These are phyloP conservation scores for Myotis pilosus DNA, from an alignment of 2,797 vertebrate species.

Conservation along the genomic window DNA sequence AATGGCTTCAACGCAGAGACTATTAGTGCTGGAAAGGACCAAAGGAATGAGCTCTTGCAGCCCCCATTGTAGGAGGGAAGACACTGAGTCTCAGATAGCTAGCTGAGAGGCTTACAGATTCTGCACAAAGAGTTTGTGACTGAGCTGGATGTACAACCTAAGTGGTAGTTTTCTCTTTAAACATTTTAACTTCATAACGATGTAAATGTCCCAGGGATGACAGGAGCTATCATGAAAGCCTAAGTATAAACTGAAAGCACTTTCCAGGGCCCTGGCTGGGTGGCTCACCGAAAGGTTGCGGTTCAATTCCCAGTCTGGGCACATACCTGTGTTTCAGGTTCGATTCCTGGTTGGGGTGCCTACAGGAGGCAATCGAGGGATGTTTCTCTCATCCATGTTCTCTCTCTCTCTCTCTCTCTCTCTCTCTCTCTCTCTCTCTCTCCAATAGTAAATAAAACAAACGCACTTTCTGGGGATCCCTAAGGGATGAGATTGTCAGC, in stretches of 20 bases:
- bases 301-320: neutral
- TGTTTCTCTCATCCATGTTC: neutral
- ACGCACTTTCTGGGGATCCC: neutral
- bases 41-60: neutral
- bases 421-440: neutral
- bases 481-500: neutral
- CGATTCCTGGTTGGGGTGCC: neutral
- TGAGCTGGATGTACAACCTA: neutral
- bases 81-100: neutral
- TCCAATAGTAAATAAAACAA: neutral
- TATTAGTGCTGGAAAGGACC: neutral
- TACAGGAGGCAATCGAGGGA: neutral
- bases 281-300: neutral
- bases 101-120: neutral
- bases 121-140: neutral
- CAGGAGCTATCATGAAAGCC: neutral
- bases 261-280: neutral
- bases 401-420: neutral
- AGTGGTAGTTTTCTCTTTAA: neutral
- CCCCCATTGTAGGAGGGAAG: neutral
- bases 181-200: conserved; percentile 38
- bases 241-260: neutral
- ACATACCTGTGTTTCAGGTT: neutral
- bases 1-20: conserved; percentile 1
- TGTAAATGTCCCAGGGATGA: neutral